Conservation (phyloP, 2,113 vertebrate species). For the Euleptes europaea region DNA sequence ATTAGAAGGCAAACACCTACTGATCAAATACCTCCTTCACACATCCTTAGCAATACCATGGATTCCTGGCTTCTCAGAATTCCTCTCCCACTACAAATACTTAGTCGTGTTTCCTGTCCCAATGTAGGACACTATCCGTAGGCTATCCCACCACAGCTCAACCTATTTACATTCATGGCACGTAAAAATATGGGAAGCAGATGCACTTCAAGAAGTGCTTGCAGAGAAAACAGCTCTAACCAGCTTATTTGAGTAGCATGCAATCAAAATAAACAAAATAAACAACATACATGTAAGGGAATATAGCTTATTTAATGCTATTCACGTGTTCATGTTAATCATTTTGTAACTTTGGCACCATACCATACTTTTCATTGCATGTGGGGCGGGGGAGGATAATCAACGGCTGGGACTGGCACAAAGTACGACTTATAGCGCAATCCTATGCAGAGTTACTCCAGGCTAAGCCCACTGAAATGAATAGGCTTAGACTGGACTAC, state of each 20-base stretch:
- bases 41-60: neutral
- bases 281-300: neutral
- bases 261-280: neutral
- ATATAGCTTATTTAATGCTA: neutral
- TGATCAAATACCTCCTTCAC: neutral
- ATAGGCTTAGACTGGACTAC: too few relatives aligned
- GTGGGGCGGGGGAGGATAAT: too few relatives aligned
- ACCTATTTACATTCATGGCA: neutral
- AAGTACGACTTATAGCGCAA: too few relatives aligned
- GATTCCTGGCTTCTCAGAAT: neutral
- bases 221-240: neutral
- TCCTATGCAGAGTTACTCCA: too few relatives aligned
- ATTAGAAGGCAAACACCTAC: neutral
- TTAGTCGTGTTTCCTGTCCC: neutral
- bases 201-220: neutral
- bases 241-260: neutral
- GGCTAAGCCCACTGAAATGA: too few relatives aligned
- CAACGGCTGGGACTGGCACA: too few relatives aligned
- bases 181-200: neutral
- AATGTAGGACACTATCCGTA: neutral
- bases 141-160: neutral
- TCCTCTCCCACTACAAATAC: neutral
- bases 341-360: neutral
- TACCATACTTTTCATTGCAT: neutral
- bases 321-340: neutral